A percentile compares a stretch with the other conserved stretches of the same genome.
phyloP scores from a whole-genome alignment of 2,888 invertebrate species.

The Didymodactylos carnosus region DNA sequence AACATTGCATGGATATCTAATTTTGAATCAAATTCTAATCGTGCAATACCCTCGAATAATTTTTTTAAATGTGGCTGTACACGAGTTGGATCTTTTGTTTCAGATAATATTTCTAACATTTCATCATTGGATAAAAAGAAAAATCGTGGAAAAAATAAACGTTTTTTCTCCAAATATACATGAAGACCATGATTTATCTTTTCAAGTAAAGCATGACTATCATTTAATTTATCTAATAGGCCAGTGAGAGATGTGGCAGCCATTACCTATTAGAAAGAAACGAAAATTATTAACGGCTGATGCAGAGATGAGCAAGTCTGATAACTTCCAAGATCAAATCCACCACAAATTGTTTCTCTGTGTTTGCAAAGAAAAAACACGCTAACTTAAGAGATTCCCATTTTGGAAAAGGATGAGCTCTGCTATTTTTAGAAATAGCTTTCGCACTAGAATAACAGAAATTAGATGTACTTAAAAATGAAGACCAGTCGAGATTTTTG shows the following conservation, averaged over 20 bases:
- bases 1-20: conserved; percentile 68
- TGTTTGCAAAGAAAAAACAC: too few species aligned
- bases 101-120: conserved; percentile 35
- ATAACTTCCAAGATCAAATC: too few species aligned
- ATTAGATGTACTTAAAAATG: too few species aligned
- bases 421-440: too few species aligned
- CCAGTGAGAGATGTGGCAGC: conserved; percentile 20
- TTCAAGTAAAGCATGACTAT: conserved; percentile 31
- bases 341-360: too few species aligned
- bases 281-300: conserved; percentile 20
- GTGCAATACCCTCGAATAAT: conserved; percentile 53
- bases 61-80: conserved; percentile 36
- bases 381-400: too few species aligned
- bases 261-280: neutral
- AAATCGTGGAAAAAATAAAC: conserved; percentile 35
- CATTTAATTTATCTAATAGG: conserved; percentile 29
- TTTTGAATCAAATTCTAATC: conserved; percentile 62
- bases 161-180: conserved; percentile 35
- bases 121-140: conserved; percentile 36
- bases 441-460: too few species aligned
- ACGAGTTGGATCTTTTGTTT: conserved; percentile 34
- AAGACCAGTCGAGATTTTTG: too few species aligned
- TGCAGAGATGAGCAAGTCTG: conserved; percentile 26
- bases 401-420: too few species aligned
- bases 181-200: conserved; percentile 35